A percentile compares a stretch with the other conserved stretches of the same genome.
These are phyloP conservation scores for Eulemur rufifrons DNA, from an alignment of 2,113 vertebrate genomes.

Conservation along the genomic window DNA sequence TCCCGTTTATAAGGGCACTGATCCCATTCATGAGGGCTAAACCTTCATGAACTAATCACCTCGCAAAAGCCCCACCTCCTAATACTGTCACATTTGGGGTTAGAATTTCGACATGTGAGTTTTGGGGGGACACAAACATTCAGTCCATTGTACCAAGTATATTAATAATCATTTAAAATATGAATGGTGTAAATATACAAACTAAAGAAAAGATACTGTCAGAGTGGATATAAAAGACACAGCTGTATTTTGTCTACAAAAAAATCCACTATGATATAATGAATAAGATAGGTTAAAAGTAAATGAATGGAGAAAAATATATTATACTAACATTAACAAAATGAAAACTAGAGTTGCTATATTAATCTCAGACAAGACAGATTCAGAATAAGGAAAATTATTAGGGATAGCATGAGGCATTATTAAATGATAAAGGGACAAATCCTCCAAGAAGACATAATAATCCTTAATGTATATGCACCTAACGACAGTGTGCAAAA, in stretches of 20 bases:
- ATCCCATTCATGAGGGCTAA: neutral
- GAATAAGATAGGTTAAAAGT: neutral
- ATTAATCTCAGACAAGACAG: neutral
- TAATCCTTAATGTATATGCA: neutral
- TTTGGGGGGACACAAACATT: neutral
- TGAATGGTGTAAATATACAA: neutral
- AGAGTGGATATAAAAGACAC: neutral
- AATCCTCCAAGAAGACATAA: neutral
- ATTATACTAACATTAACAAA: neutral
- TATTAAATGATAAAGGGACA: neutral
- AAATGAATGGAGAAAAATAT: neutral
- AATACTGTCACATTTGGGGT: neutral
- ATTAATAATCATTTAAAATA: neutral
- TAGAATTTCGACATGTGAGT: neutral
- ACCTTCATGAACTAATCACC: neutral
- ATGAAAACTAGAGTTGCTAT: neutral
- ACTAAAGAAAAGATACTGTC: neutral
- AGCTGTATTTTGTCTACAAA: neutral
- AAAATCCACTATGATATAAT: neutral
- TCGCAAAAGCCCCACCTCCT: neutral
- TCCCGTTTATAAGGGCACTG: neutral
- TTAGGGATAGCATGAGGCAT: neutral
- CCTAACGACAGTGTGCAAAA: neutral
- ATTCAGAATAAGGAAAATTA: neutral
- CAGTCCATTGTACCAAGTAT: neutral